Conservation (phyloP, 35 echinoderm and acorn worm genomes). For the Ophiothrix spiculata region DNA sequence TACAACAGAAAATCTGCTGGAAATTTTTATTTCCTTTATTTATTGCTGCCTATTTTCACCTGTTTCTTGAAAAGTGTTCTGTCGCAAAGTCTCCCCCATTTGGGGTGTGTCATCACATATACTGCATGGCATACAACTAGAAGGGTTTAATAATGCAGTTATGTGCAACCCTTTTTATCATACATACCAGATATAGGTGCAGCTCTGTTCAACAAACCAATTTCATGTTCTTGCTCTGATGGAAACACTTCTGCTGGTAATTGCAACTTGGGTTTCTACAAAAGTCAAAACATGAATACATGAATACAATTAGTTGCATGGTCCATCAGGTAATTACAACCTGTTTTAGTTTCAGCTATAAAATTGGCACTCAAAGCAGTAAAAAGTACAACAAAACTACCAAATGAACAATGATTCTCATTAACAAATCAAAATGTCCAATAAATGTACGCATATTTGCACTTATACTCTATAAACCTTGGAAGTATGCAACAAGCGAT, state of each 20-base stretch:
- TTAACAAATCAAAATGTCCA: no score
- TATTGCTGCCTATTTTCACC: no score
- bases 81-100: no score
- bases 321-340: not conserved
- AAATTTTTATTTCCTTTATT: not conserved
- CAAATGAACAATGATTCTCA: no score
- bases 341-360: not conserved
- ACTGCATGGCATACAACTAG: no score
- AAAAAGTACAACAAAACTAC: not conserved
- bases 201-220: conserved; percentile 87
- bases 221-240: conserved; percentile 74
- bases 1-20: no score
- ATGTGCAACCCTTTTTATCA: not conserved
- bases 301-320: not conserved
- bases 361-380: not conserved
- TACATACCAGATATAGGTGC: conserved; percentile 79
- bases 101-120: no score
- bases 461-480: no score
- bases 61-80: no score
- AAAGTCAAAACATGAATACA: not conserved
- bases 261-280: conserved; percentile 44
- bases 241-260: conserved; percentile 79
- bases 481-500: no score
- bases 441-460: no score
- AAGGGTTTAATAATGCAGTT: no score